Evolutionary conservation across 1,140 invertebrate genomes (phyloP).

Genomic region (Brachionus plicatilis): DNA sequence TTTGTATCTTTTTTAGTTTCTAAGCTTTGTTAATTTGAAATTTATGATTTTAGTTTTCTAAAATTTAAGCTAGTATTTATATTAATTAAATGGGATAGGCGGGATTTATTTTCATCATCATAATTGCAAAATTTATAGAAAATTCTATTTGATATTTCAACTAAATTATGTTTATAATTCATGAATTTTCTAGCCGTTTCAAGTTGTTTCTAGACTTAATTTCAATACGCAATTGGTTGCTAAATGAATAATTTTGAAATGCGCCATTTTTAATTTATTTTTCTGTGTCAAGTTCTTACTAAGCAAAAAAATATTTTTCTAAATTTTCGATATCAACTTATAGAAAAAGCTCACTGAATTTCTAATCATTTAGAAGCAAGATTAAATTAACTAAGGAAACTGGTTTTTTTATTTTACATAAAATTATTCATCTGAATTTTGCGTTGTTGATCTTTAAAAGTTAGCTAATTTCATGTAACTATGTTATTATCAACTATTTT

Average conservation of each 20-base stretch:
- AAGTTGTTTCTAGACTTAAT: not conserved
- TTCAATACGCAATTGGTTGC: not conserved
- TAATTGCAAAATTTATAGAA: constrained; percentile 15
- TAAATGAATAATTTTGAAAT: not conserved
- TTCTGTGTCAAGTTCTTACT: not conserved
- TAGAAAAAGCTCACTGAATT: not conserved
- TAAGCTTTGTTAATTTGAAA: not conserved
- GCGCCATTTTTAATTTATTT: constrained; percentile 26
- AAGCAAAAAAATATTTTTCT: not conserved
- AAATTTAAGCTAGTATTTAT: not conserved
- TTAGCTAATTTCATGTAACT: too few relatives aligned
- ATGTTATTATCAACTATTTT: too few relatives aligned
- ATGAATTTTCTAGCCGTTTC: not conserved
- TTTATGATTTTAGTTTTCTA: not conserved
- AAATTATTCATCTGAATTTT: too few relatives aligned
- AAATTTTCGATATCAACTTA: not conserved
- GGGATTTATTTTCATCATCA: not conserved
- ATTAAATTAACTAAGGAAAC: too few relatives aligned
- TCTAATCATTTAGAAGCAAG: too few relatives aligned
- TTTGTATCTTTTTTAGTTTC: not conserved
- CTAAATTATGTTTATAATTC: not conserved
- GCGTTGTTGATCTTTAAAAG: too few relatives aligned
- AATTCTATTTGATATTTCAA: not conserved
- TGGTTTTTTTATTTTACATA: too few relatives aligned
- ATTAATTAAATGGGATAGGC: not conserved